phyloP scores from a whole-genome alignment of 2,888 invertebrate genomes.

The Rotaria magnacalcarata region DNA sequence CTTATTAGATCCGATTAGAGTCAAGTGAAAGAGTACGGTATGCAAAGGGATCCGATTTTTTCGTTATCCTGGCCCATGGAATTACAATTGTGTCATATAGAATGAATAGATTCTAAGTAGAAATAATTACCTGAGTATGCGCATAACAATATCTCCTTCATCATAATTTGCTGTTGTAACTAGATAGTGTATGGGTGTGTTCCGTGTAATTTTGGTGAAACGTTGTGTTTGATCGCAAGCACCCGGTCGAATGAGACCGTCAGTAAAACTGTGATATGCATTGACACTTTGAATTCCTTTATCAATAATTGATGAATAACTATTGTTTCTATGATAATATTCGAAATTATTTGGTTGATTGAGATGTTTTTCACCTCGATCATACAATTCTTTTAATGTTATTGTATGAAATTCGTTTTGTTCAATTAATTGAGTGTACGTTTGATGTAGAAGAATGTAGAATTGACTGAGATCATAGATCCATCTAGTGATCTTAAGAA shows the following conservation, averaged over 20 bases:
- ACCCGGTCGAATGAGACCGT: slow-evolving; percentile 11
- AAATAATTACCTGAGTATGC: slow-evolving; percentile 19
- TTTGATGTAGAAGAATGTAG: slow-evolving; percentile 17
- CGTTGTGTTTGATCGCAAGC: slow-evolving; percentile 24
- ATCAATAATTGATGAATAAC: not conserved
- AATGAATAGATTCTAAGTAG: too few relatives aligned
- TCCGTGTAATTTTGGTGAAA: not conserved
- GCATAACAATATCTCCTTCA: slow-evolving; percentile 11
- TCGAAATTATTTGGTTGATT: not conserved
- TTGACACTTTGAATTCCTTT: not conserved
- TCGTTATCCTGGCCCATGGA: too few relatives aligned
- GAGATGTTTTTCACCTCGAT: not conserved
- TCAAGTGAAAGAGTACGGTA: too few relatives aligned
- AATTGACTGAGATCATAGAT: not conserved
- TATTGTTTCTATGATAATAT: not conserved
- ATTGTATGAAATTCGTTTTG: not conserved
- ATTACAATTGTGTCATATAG: too few relatives aligned
- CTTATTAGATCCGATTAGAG: too few relatives aligned
- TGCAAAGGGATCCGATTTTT: too few relatives aligned
- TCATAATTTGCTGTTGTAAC: not conserved
- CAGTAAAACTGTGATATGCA: not conserved
- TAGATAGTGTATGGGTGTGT: not conserved
- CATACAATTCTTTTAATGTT: not conserved
- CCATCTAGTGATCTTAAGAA: not conserved
- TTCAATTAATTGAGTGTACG: not conserved